A percentile compares a stretch with the other conserved stretches of the same genome.
phyloP scores from a whole-genome alignment of 2,888 invertebrate species.

The Apamea sordens region DNA sequence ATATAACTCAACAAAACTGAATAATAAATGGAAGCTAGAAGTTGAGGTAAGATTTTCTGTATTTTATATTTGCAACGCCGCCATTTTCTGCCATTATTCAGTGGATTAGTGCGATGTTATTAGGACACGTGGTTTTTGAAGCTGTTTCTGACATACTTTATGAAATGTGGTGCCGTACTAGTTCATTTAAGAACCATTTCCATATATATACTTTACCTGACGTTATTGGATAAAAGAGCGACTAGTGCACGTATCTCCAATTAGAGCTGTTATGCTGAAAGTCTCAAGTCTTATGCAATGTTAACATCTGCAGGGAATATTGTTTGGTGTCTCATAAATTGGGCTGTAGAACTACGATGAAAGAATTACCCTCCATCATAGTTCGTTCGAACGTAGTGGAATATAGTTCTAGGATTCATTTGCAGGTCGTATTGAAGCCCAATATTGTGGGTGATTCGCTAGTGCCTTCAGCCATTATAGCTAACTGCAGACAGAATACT shows the following conservation, averaged over 20 bases:
- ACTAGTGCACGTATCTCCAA: neutral
- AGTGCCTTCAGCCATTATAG: neutral
- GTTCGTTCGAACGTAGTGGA: too few relatives aligned
- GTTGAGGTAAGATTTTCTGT: constrained; percentile 42
- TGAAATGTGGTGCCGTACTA: neutral
- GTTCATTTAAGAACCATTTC: neutral
- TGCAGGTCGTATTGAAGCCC: neutral
- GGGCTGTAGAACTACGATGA: neutral
- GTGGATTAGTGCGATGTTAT: neutral
- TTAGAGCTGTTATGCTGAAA: neutral
- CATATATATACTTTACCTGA: neutral
- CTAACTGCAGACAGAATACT: neutral
- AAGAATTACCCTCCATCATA: too few relatives aligned
- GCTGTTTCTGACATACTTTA: neutral
- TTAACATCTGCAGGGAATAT: neutral
- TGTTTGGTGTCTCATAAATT: too few relatives aligned
- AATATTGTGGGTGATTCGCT: neutral
- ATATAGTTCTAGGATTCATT: neutral
- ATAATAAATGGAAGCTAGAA: constrained; percentile 3
- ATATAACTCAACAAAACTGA: constrained; percentile 36
- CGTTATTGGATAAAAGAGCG: neutral
- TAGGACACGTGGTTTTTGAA: constrained; percentile 34
- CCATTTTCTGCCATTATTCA: neutral
- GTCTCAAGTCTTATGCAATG: neutral
- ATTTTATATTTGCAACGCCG: neutral